Percentiles rank a stretch among this genome's conserved stretches.
Evolutionary conservation across 2,888 invertebrate genomes (phyloP).

Genomic region (Aquatica leii): DNA sequence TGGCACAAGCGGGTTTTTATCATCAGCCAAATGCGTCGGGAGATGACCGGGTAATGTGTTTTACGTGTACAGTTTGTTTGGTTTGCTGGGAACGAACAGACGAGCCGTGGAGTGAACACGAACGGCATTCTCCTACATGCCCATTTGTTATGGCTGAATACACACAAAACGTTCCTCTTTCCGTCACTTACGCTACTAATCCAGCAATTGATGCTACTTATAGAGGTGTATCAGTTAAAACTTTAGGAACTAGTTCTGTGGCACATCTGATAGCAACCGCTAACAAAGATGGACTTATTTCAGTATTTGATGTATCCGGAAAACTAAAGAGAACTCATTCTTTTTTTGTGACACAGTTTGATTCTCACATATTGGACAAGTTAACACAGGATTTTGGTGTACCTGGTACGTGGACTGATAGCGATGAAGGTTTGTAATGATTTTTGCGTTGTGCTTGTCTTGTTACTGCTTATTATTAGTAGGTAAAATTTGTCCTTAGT

Average conservation of each 20-base stretch:
- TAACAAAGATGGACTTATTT: slow-evolving; percentile 72
- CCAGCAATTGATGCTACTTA: slow-evolving; percentile 68
- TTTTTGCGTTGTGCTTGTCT: too few species aligned
- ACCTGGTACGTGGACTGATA: slow-evolving; percentile 51
- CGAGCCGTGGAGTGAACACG: slow-evolving; percentile 97
- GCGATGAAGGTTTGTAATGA: slow-evolving; percentile 52
- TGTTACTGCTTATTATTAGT: too few species aligned
- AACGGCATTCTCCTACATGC: slow-evolving; percentile 91
- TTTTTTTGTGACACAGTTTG: slow-evolving; percentile 62
- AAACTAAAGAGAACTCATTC: slow-evolving; percentile 76
- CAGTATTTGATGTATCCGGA: slow-evolving; percentile 84
- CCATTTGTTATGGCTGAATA: slow-evolving; percentile 95
- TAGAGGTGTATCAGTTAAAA: slow-evolving; percentile 48
- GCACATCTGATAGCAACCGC: slow-evolving; percentile 65
- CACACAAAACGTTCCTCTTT: slow-evolving; percentile 93
- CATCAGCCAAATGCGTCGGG: slow-evolving; percentile 90
- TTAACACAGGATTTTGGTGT: slow-evolving; percentile 59
- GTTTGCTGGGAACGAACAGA: slow-evolving; percentile 98
- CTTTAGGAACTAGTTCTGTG: slow-evolving; percentile 55
- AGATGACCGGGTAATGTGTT: slow-evolving; percentile 95
- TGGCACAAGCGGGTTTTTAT: slow-evolving; percentile 97
- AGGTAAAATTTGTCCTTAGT: too few species aligned
- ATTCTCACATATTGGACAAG: slow-evolving; percentile 58
- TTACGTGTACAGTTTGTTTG: slow-evolving; percentile 92
- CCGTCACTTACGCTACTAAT: slow-evolving; percentile 83